Base-by-base conservation (phyloP, 2,888 invertebrate species). In the Pyrgus malvae region DNA sequence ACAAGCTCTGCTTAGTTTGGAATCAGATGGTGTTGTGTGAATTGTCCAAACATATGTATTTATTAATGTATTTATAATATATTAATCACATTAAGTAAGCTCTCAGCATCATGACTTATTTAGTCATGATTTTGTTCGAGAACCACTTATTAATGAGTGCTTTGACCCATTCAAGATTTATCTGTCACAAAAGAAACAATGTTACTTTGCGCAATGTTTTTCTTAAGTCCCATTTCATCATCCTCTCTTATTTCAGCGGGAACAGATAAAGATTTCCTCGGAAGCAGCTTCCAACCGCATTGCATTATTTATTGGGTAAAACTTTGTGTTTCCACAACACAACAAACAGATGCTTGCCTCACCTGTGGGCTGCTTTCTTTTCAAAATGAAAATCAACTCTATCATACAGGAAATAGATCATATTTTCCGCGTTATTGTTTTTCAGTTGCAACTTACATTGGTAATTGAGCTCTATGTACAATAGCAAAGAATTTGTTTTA, bases 261-360 rank as follows among this genome's bases (percentile, higher is more conserved):
- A 44, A 53, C 51, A 37, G 51, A 53, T 60, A 61, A 62, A 58
- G 62, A 63, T 60, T 60, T 45, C 58, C 57, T 57, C 44, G 45
- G 56, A 21, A 44, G 56, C 41, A 55, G 60, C 63, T 45, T 27
- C 37, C 31, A 40, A 50, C 63, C 63, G 65, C 64, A 77, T 76
- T 87, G 85, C 85, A 88, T 87, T 88, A 87, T 87, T 87, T 88
- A 87, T 87, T 86, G 83, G 79, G 76, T 76, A 84, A 83, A 85
- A 83, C 81, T 86, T 83, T 82, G 78, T 83, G 83, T 84, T 84
- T 82, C 78, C 80, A 75, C 78, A 81, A 83, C 80, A 85, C 80
- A 79, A 76, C 78, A 68, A 78, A 73, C 85, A 83, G 79, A 80
- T 80, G 85, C 70, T 77, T 63, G 67, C 69, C 70, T 83, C 86